Evolutionary conservation across 2,888 invertebrate species (phyloP), one percentile per base, ranked within the genome.

Genomic region (Panopea generosa): DNA sequence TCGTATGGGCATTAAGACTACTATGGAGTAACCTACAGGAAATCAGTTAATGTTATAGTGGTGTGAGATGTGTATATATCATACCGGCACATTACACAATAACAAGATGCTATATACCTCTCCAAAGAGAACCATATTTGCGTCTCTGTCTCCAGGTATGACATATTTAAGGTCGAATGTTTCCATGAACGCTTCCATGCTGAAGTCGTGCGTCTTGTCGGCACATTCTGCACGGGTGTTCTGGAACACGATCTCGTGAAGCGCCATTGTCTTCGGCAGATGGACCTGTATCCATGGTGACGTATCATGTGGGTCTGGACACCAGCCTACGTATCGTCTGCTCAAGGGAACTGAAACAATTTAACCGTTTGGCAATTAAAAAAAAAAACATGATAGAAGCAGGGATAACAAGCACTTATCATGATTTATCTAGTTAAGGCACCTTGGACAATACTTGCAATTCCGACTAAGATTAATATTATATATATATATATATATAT

Each of bases 141-240:
- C 33, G 33, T 33, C 33, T 7, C 49, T 52, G 47, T 79, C 79
- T 7, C 79, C 79, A 16, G 79, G 75, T 7, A 72, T 43, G 0
- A 76, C 72, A 26, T 69, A 79, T 20, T 79, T 55, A 1, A 79
- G 65, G 26, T 79, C 72, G 66, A 79, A 79, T 16, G 65, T 76
- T 56, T 63, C 56, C 50, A 79, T 45, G 52, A 72, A 79, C 0
- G 73, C 75, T 20, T 79, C 75, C 14, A 22, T 38, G 27, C 49
- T 27, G 33, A 56, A 76, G 38, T 66, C 63, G 56, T 77, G 77
- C n/a, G 20, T 38, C n/a, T 20, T 24, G 9, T 45, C 29, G 0
- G 60, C 56, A 43, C 79, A 79, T 0, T 55, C 27, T 4, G 65
- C 57, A 26, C 49, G 61, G 1, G 61, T 72, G 14, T 60, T 50